These are phyloP conservation scores for Caranx melampygus DNA, from an alignment of 2,113 vertebrate genomes.

Conservation along the genomic window DNA sequence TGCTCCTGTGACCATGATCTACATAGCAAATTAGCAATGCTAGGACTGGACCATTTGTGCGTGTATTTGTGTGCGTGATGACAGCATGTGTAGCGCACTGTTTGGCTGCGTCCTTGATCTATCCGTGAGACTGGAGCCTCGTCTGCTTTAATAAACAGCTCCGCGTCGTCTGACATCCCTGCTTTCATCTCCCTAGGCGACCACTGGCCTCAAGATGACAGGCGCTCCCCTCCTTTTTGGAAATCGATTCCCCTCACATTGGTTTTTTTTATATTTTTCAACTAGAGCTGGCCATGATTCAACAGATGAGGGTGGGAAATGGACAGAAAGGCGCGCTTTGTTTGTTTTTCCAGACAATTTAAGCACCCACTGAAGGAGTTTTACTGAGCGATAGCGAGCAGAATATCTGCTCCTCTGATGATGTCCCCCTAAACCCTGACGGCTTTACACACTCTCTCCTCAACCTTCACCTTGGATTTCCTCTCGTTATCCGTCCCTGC, in stretches of 20 bases:
- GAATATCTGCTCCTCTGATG: slow-evolving; percentile 62
- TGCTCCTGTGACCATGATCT: slow-evolving; percentile 35
- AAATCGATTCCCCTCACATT: slow-evolving; percentile 58
- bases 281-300: slow-evolving; percentile 31
- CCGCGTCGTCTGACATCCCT: slow-evolving; percentile 63
- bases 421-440: slow-evolving; percentile 63
- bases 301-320: slow-evolving; percentile 25
- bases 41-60: slow-evolving; percentile 30
- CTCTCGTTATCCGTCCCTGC: slow-evolving; percentile 65
- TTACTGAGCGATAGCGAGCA: slow-evolving; percentile 63
- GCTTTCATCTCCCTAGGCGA: slow-evolving; percentile 69
- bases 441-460: slow-evolving; percentile 64
- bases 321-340: background rate
- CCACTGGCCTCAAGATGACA: slow-evolving; percentile 60
- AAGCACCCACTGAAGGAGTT: slow-evolving; percentile 43
- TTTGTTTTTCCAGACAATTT: slow-evolving; percentile 57
- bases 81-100: slow-evolving; percentile 36
- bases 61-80: slow-evolving; percentile 48
- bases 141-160: slow-evolving; percentile 66
- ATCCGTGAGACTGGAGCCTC: slow-evolving; percentile 62
- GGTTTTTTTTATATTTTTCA: slow-evolving; percentile 46
- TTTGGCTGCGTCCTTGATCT: slow-evolving; percentile 56
- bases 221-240: slow-evolving; percentile 53
- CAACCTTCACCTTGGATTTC: slow-evolving; percentile 70
- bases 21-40: slow-evolving; percentile 49